A percentile compares a stretch with the other conserved stretches of the same genome.
phyloP scores from a whole-genome alignment of 1,140 invertebrate genomes.

The Zaprionus inermis region DNA sequence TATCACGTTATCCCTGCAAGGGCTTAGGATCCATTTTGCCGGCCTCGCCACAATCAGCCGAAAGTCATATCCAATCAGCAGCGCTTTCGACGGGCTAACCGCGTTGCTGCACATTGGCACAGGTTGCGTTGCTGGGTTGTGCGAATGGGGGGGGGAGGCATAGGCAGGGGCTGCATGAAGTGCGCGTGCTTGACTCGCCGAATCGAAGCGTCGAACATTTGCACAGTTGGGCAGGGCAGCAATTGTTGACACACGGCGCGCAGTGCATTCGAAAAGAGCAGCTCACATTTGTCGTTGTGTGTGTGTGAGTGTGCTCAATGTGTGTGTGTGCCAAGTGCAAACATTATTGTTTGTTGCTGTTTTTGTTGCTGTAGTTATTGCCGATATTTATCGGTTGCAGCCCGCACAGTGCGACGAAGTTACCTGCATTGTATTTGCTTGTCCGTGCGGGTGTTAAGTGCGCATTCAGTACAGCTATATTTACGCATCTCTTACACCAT shows the following conservation, averaged over 20 bases:
- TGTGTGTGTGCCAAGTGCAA: conserved; percentile 15
- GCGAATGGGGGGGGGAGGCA: too few species aligned
- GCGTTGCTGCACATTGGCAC: not conserved
- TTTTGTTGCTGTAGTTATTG: conserved; percentile 2
- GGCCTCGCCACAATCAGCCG: conserved; percentile 49
- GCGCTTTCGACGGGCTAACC: conserved; percentile 2
- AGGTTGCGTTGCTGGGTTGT: not conserved
- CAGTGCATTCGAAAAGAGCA: conserved; percentile 41
- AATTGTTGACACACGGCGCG: conserved; percentile 36
- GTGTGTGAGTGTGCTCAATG: not conserved
- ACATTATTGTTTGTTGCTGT: conserved; percentile 16
- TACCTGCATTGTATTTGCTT: not conserved
- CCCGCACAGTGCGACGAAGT: not conserved
- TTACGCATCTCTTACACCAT: not conserved
- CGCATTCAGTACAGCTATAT: not conserved
- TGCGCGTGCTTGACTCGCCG: conserved; percentile 16
- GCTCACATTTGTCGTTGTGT: not conserved
- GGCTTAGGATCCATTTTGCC: conserved; percentile 25
- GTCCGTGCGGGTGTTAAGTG: not conserved
- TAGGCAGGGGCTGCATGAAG: conserved; percentile 46
- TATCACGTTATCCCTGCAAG: conserved; percentile 16
- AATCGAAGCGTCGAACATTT: not conserved
- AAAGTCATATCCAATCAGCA: conserved; percentile 70
- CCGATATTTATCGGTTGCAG: conserved; percentile 11
- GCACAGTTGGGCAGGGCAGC: conserved; percentile 12